Base-by-base conservation (phyloP, 2,797 vertebrate genomes). In the Novumbra hubbsi region DNA sequence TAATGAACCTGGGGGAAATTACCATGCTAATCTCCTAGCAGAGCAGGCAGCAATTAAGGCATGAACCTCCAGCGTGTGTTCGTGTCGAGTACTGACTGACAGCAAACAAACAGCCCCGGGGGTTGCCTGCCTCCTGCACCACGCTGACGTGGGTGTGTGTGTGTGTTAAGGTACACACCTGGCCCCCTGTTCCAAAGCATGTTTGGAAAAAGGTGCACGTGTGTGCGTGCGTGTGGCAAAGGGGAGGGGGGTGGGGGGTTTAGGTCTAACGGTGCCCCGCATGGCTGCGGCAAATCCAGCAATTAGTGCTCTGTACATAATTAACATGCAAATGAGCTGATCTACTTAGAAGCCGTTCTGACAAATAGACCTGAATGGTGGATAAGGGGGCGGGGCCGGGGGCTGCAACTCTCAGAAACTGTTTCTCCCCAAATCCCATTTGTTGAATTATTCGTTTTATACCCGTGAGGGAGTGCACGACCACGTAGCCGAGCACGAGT, bases 241-340 rank as follows among this genome's bases (percentile, higher is more conserved):
- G 57, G 73, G 38, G 16, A 64, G 73, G 38, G 16, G 67, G 48
- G 68, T 72, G 8, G 57, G 75, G 38, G n/a, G 62, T 66, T 67
- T 83, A 83, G 85, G 86, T 84, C 89, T 84, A 75, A 76, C 77
- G 45, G 80, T n/a, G 73, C 88, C 81, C 84, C 73, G 76, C 73
- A 79, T 75, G 85, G 82, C 78, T 87, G 86, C 79, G 84, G 83
- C 87, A 91, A 93, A 93, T 93, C 91, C 88, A 89, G 91, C 91
- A 94, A 94, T 95, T 94, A 93, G 88, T 82, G 88, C 83, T 88
- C 86, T 86, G 92, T 86, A 86, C 90, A 92, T 93, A 94, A 95
- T 94, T 94, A 93, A 94, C 92, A 94, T 95, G 91, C 92, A 93
- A 94, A 95, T 94, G 90, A 93, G 91, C 80, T 91, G 91, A 93